phyloP scores from a whole-genome alignment of 2,797 vertebrate genomes.

The Macrochelys suwanniensis region DNA sequence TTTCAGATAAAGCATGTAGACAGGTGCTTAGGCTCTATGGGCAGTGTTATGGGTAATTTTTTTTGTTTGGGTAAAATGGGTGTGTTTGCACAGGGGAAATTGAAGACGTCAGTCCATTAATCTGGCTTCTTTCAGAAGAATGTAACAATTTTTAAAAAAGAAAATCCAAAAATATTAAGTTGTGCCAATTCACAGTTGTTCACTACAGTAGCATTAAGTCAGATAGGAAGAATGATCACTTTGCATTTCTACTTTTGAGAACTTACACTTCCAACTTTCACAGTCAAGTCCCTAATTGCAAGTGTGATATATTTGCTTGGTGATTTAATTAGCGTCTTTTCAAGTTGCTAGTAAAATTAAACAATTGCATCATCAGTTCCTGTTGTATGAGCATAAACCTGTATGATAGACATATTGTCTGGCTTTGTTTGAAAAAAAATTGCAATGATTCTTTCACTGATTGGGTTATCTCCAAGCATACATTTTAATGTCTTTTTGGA shows the following conservation, averaged over 20 bases:
- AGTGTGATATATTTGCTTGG: background rate
- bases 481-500: background rate
- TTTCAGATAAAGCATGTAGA: background rate
- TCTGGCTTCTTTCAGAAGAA: background rate
- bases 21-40: background rate
- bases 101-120: background rate
- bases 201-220: background rate
- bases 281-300: background rate
- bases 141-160: background rate
- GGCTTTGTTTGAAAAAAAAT: background rate
- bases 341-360: background rate
- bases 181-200: background rate
- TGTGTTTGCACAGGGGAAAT: background rate
- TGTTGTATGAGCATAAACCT: background rate
- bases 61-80: fast-evolving
- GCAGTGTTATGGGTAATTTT: background rate
- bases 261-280: background rate
- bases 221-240: background rate
- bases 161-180: background rate
- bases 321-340: background rate
- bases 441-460: background rate
- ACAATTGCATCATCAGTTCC: background rate
- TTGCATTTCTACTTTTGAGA: background rate
- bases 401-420: background rate
- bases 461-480: background rate